Conservation (phyloP, 2,888 invertebrate species). For the Ectobius pallidus region DNA sequence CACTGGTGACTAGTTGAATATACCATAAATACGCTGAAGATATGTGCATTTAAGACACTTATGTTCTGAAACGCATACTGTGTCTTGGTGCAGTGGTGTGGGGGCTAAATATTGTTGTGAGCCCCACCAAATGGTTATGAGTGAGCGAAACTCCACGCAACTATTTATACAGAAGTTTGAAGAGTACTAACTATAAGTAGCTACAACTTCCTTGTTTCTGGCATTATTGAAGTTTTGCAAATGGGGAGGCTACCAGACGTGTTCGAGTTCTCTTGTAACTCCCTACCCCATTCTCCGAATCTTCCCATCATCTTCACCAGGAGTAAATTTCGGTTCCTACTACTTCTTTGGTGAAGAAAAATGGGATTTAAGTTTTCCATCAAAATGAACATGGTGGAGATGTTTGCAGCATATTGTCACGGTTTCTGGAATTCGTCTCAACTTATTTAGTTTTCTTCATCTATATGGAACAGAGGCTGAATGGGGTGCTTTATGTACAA, state of each 20-base stretch:
- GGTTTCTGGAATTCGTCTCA: no score
- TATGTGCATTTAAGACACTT: neutral
- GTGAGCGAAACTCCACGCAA: slow-evolving; percentile 16
- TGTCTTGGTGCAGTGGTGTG: neutral
- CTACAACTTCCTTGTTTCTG: slow-evolving; percentile 16
- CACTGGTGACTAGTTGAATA: no score
- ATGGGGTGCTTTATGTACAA: no score
- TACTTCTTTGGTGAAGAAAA: neutral
- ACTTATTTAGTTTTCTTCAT: no score
- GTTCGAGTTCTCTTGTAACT: neutral
- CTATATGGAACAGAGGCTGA: no score
- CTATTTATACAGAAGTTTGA: slow-evolving; percentile 30
- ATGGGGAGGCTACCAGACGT: slow-evolving; percentile 15
- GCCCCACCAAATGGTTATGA: slow-evolving; percentile 27
- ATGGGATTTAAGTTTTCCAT: slow-evolving; percentile 22
- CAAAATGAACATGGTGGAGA: slow-evolving; percentile 12
- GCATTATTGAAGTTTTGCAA: slow-evolving; percentile 30
- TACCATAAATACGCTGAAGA: no score
- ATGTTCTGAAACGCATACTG: neutral
- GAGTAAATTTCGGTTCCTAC: neutral
- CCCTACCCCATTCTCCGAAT: no score
- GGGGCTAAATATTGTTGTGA: slow-evolving; percentile 27
- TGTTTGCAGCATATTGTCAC: no score
- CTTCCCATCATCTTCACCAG: no score
- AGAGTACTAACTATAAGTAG: neutral